These are phyloP conservation scores for Psittacara wagleri DNA, from an alignment of 2,113 vertebrate genomes.

Conservation along the genomic window DNA sequence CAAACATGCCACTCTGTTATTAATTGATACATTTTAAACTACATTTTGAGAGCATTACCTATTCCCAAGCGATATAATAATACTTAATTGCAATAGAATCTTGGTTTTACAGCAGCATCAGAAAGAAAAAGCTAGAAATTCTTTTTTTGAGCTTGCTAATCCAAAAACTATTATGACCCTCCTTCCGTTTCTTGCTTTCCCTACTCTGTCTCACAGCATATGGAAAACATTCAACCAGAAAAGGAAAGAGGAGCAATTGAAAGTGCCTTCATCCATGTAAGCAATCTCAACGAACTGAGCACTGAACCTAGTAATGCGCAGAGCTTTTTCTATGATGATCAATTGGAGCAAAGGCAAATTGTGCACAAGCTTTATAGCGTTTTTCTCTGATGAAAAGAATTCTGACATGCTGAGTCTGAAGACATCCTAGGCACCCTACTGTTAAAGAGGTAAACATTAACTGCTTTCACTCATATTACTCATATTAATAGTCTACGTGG, in stretches of 20 bases:
- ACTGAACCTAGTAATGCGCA: constrained; percentile 2
- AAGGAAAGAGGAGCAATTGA: background rate
- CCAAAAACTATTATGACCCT: background rate
- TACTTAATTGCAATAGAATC: background rate
- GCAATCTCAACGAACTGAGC: background rate
- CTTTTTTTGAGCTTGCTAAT: background rate
- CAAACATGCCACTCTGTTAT: background rate
- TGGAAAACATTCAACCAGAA: background rate
- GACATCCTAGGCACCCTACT: background rate
- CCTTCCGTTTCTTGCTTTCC: background rate
- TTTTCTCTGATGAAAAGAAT: background rate
- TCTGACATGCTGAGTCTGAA: background rate
- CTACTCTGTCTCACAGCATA: background rate
- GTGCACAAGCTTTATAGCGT: background rate
- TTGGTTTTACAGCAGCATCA: background rate
- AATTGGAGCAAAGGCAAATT: background rate
- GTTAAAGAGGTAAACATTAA: background rate
- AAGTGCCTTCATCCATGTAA: constrained; percentile 18
- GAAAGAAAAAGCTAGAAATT: background rate
- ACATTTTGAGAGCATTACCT: background rate
- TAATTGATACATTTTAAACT: background rate
- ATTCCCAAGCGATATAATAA: background rate
- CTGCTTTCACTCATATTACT: background rate
- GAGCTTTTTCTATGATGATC: background rate
- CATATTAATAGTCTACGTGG: background rate